These are phyloP conservation scores for Mormyrus lacerda DNA, from an alignment of 2,113 vertebrate genomes.

Conservation along the genomic window DNA sequence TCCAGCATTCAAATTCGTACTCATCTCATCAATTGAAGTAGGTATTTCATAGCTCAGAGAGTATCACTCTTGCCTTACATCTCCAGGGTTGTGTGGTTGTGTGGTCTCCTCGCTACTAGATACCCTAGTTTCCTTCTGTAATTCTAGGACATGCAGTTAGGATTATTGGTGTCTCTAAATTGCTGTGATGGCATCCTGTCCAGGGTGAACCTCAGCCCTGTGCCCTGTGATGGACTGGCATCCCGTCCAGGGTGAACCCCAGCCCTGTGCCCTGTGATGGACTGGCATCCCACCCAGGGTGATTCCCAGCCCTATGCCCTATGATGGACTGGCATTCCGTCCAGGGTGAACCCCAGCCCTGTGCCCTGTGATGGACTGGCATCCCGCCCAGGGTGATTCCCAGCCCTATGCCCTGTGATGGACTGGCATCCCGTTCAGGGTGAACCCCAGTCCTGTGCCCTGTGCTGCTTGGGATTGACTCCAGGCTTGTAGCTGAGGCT, in stretches of 20 bases:
- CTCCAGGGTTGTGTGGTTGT: neutral
- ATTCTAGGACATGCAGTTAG: neutral
- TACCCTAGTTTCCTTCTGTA: neutral
- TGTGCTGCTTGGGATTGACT: neutral
- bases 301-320: no score
- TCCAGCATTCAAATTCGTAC: neutral
- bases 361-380: no score
- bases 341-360: no score
- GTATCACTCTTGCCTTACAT: neutral
- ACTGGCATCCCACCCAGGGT: no score
- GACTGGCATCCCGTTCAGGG: no score
- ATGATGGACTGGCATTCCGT: no score
- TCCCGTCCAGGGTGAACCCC: no score
- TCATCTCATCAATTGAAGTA: neutral
- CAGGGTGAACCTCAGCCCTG: neutral
- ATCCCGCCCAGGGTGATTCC: no score
- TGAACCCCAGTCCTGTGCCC: neutral
- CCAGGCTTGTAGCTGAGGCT: neutral
- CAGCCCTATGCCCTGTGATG: no score
- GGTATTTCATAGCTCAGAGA: neutral
- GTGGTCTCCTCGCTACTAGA: neutral
- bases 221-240: neutral
- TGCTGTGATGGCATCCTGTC: neutral
- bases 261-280: no score
- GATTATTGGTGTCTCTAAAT: neutral